Evolutionary conservation across 2,888 invertebrate genomes (phyloP).

Genomic region (Bhutanitis thaidina): DNA sequence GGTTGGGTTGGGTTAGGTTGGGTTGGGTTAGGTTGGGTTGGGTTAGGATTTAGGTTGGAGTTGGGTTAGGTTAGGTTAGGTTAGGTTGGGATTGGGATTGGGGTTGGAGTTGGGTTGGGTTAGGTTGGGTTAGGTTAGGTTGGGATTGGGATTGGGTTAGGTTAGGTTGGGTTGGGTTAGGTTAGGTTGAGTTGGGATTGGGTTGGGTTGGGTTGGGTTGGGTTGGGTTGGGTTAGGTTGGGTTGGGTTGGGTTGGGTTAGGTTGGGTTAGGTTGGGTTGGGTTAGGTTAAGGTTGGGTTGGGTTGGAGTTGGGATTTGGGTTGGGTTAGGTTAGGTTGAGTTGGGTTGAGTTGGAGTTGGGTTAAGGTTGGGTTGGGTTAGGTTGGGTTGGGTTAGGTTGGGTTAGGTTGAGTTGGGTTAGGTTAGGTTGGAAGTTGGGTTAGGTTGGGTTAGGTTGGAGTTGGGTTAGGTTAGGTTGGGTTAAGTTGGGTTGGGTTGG

Average conservation of each 20-base stretch:
- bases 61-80: slow-evolving; percentile 3
- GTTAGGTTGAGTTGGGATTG: slow-evolving; percentile 19
- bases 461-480: slow-evolving; percentile 22
- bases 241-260: slow-evolving; percentile 16
- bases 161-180: slow-evolving; percentile 23
- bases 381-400: slow-evolving; percentile 24
- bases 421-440: slow-evolving; percentile 12
- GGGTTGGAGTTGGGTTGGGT: slow-evolving; percentile 25
- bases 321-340: slow-evolving; percentile 26
- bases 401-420: slow-evolving; percentile 6
- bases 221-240: slow-evolving; percentile 19
- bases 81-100: slow-evolving; percentile 12
- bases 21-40: slow-evolving; percentile 3
- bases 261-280: slow-evolving; percentile 14
- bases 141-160: slow-evolving; percentile 24
- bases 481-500: slow-evolving; percentile 23
- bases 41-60: slow-evolving; percentile 24
- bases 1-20: slow-evolving; percentile 3
- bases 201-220: slow-evolving; percentile 18
- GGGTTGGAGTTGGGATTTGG: slow-evolving; percentile 21
- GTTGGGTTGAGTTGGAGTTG: background rate
- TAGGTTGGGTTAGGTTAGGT: slow-evolving; percentile 22
- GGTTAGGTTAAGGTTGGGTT: slow-evolving; percentile 9
- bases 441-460: background rate
- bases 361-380: slow-evolving; percentile 25